Evolutionary conservation across 2,888 invertebrate species (phyloP), one percentile per base, ranked within the genome.

Genomic region (Dromius quadrimaculatus): DNA sequence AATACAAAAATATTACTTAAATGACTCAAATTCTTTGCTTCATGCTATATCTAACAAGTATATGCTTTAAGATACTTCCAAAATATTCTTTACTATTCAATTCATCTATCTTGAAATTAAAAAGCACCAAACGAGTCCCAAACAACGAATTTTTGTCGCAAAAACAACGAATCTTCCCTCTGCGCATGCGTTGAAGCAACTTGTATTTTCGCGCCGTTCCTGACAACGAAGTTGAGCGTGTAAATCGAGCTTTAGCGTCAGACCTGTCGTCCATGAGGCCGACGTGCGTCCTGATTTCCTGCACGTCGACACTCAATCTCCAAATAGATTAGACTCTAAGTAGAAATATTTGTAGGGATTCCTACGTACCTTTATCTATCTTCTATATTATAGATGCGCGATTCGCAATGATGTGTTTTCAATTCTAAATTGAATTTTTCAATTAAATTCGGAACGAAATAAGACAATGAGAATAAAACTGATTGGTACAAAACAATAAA

Each of bases 191-290:
- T 57, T 43, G 57, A 28, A 57, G 57, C 57, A 3, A 34, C 28
- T 17, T 8, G 8, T 8, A 28, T 28, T 41, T 43, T 43, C 43
- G 43, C 8, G 9, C 11, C 8, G 28, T 43, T 43, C 15, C 17
- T 11, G 6, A 54, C 28, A 54, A 64, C 47, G 36, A 64, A 66
- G 19, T 36, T 57, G 66, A 57, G 66, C 66, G 66, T 63, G 63
- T 41, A 54, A 38, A 66, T 66, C 66, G 66, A 66, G 57, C 66
- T 66, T 23, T 66, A 66, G 66, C 54, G 66, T 66, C 66, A 66
- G 66, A 57, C 66, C 66, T 66, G 57, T 57, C 66, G 66, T 66
- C 66, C 66, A 66, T 66, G 66, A 23, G 66, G n/a, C 54, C 66
- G 66, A 15, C 66, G 50, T 19, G 66, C 38, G 36, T 20, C 66